phyloP scores from a whole-genome alignment of 2,888 invertebrate species.

The Orchesella flavescens region DNA sequence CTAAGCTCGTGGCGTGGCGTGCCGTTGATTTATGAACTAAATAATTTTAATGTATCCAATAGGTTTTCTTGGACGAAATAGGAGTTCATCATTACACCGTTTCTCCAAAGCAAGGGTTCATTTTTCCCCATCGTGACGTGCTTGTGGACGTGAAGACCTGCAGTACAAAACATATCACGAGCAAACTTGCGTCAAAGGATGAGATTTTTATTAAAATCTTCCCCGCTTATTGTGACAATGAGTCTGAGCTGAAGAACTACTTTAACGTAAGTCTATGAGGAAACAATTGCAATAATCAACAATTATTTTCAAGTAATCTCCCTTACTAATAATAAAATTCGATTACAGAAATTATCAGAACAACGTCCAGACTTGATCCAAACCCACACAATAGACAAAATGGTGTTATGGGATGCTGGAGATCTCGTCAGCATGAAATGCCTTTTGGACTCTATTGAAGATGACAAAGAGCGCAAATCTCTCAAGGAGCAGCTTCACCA shows the following conservation, averaged over 20 bases:
- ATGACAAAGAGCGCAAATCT: neutral
- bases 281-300: neutral
- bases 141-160: neutral
- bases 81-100: neutral
- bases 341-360: slow-evolving; percentile 5
- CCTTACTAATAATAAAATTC: neutral
- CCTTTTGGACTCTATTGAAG: neutral
- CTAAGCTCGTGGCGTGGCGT: no score
- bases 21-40: neutral
- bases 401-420: slow-evolving; percentile 9
- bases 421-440: neutral
- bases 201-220: slow-evolving; percentile 4
- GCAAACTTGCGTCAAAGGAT: neutral
- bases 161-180: neutral
- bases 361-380: slow-evolving; percentile 35
- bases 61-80: neutral
- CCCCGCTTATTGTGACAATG: slow-evolving; percentile 7
- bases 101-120: neutral
- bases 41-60: neutral
- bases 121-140: slow-evolving; percentile 1
- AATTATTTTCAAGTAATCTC: no score
- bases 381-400: neutral
- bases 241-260: neutral
- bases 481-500: slow-evolving; percentile 29
- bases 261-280: neutral